A percentile compares a stretch with the other conserved stretches of the same genome.
These are phyloP conservation scores for Argyrosomus japonicus DNA, from an alignment of 2,113 vertebrate species.

Conservation along the genomic window DNA sequence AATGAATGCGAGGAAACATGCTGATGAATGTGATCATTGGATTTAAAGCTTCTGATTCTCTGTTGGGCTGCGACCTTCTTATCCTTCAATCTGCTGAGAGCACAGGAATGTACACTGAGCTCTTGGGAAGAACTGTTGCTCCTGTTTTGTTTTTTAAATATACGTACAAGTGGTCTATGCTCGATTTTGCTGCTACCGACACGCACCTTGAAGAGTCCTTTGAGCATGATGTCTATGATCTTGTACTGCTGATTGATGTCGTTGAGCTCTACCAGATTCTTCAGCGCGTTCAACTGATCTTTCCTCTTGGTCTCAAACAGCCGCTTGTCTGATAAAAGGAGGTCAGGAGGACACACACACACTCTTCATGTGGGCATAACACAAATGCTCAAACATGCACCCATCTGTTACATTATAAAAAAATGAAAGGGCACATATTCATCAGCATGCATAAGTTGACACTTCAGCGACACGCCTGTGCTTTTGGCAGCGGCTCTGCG, in stretches of 20 bases:
- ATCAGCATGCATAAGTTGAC: background rate
- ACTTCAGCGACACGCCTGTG: background rate
- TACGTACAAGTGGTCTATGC: background rate
- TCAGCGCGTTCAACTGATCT: conserved; percentile 95
- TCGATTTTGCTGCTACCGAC: background rate
- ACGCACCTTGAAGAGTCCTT: conserved; percentile 96
- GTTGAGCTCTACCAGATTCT: conserved; percentile 96
- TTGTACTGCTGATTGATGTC: conserved; percentile 99
- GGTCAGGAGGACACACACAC: conserved; percentile 64
- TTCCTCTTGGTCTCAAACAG: conserved; percentile 97
- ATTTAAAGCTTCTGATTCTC: conserved; percentile 27
- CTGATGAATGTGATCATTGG: conserved; percentile 10
- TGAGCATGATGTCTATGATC: conserved; percentile 99
- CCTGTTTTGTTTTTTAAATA: background rate
- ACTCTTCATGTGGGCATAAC: background rate
- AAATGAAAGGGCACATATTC: background rate
- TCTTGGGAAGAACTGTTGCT: background rate
- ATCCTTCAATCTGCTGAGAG: conserved; percentile 18
- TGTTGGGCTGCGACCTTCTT: background rate
- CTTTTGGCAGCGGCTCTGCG: background rate
- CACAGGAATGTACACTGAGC: background rate
- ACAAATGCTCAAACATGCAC: conserved; percentile 8
- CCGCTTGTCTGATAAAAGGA: conserved; percentile 89
- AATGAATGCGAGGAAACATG: conserved; percentile 31
- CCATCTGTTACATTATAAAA: conserved; percentile 13